Base-by-base conservation (phyloP, 1,140 invertebrate genomes). In the Hypothenemus hampei region DNA sequence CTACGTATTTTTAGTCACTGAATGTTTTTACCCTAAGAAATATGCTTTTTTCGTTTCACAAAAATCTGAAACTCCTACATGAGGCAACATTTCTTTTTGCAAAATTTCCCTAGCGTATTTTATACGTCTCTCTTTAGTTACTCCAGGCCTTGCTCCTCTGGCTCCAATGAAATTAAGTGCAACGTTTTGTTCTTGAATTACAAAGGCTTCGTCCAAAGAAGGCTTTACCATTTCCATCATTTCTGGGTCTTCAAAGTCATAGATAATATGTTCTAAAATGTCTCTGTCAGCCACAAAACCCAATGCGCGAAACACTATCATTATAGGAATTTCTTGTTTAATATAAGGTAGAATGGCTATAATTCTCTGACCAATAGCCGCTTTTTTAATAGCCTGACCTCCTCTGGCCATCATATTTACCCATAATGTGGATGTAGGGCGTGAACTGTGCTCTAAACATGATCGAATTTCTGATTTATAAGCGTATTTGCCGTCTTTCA, bases 201-300 rank as follows among this genome's bases (percentile, higher is more conserved):
- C 97, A 76, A 99, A 98, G 37, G 97, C 97, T 78, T 99, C 97
- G 76, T 99, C 97, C 36, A 99, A 75, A 0, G 94, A 98, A 3
- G 97, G 97, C 73, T 99, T 99, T 0, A 91, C 94, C 94, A 99
- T 98, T 81, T 99, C 97, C 94, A 98, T 98, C 94, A 99, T 98
- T 79, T 99, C 96, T 19, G 92, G 94, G 76, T 99, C 96, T 73
- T 98, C 91, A 77, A 98, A 98, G 66, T 98, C 96, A 72, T 98
- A 98, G 65, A 98, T 98, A 48, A 98, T 98, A 67, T 98, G 96
- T 69, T 98, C 97, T 5, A 99, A 75, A 66, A 99, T 99, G 75
- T 99, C 97, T 66, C 97, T 80, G 75, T 99, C 97, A 18, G 96
- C 95, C 26, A 99, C 97, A 77, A 99, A 99, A 15, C 97, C 97